phyloP scores from a whole-genome alignment of 2,888 invertebrate species.

The Trisateles emortualis region DNA sequence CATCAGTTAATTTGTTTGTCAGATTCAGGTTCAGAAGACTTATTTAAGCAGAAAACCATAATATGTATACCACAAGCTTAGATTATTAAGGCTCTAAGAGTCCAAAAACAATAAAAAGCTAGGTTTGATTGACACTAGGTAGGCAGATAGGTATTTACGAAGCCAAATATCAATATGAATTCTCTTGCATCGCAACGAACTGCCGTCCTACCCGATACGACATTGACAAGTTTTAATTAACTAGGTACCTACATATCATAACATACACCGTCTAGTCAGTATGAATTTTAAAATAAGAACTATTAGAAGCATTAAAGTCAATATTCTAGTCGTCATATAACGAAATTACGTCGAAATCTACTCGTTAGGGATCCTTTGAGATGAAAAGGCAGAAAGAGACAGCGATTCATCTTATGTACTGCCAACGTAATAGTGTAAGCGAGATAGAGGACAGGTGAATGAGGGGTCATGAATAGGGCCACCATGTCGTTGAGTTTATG shows the following conservation, averaged over 20 bases:
- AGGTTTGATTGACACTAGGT: too few relatives aligned
- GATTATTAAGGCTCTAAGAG: too few relatives aligned
- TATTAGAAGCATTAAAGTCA: background rate
- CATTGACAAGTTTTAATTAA: background rate
- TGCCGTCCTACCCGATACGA: background rate
- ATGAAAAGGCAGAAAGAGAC: constrained; percentile 64
- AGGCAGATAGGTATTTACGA: too few relatives aligned
- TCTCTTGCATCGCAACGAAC: too few relatives aligned
- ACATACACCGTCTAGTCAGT: background rate
- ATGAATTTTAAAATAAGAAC: background rate
- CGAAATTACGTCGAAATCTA: constrained; percentile 32
- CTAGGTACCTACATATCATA: background rate
- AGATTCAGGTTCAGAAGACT: too few relatives aligned
- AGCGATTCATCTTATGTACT: constrained; percentile 27
- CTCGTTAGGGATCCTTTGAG: constrained; percentile 55
- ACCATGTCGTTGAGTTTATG: constrained; percentile 30
- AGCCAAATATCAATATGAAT: too few relatives aligned
- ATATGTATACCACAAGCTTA: too few relatives aligned
- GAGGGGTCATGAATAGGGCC: constrained; percentile 74
- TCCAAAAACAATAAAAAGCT: too few relatives aligned
- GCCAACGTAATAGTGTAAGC: constrained; percentile 51
- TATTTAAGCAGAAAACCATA: too few relatives aligned
- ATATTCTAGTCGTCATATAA: constrained; percentile 14
- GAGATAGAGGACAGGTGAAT: constrained; percentile 71
- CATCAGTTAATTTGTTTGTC: too few relatives aligned